These are phyloP conservation scores for Apogon hyalosoma DNA, from an alignment of 2,797 vertebrate genomes.

Conservation along the genomic window DNA sequence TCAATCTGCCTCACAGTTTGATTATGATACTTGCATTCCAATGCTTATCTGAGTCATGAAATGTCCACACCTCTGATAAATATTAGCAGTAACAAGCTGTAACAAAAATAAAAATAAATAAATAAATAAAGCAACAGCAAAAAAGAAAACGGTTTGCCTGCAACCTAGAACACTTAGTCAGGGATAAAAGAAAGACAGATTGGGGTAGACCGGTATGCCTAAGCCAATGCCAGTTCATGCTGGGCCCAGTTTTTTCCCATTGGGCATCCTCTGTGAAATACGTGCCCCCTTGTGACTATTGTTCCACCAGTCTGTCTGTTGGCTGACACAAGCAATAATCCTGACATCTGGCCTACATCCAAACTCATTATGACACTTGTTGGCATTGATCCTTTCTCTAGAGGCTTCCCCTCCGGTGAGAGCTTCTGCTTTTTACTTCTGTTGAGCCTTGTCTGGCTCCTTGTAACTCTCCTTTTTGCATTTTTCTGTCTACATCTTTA, in stretches of 20 bases:
- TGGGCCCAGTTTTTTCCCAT: constrained; percentile 66
- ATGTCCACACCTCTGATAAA: too few species aligned
- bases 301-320: constrained; percentile 78
- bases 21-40: too few species aligned
- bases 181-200: constrained; percentile 26
- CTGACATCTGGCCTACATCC: constrained; percentile 79
- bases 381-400: constrained; percentile 80
- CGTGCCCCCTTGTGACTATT: constrained; percentile 74
- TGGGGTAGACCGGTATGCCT: constrained; percentile 49
- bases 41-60: too few species aligned
- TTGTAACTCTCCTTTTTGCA: constrained; percentile 37
- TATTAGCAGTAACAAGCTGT: too few species aligned
- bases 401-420: constrained; percentile 75
- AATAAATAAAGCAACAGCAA: too few species aligned
- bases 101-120: too few species aligned
- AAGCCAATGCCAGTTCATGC: constrained; percentile 53
- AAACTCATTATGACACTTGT: constrained; percentile 81
- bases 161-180: constrained; percentile 17
- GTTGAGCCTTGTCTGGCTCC: constrained; percentile 61
- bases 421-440: constrained; percentile 45
- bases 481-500: constrained; percentile 33
- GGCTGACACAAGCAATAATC: constrained; percentile 83
- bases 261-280: constrained; percentile 73
- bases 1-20: too few species aligned
- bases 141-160: constrained; percentile 3